Evolutionary conservation across 2,797 vertebrate genomes (phyloP).

Genomic region (Paramormyrops hopkinsi): DNA sequence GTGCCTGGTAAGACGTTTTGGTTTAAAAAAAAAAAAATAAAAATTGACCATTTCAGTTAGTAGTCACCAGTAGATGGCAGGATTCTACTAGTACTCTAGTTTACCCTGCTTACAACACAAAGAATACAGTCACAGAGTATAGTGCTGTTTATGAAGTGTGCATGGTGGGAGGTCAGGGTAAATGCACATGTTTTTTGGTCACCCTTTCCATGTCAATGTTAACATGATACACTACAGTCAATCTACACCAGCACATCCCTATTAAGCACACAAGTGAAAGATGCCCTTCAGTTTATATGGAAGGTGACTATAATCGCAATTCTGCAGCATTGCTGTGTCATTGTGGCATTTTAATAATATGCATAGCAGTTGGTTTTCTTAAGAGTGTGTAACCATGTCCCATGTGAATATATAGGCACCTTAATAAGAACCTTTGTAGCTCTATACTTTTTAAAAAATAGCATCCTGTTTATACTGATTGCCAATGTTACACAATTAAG

Average conservation of each 20-base stretch:
- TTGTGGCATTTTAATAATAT: neutral
- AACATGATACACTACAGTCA: neutral
- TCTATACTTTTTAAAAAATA: neutral
- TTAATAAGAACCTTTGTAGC: neutral
- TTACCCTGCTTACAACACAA: neutral
- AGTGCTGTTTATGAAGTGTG: neutral
- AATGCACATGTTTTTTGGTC: neutral
- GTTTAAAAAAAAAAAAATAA: neutral
- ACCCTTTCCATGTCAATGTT: neutral
- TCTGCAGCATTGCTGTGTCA: neutral
- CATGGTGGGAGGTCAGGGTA: neutral
- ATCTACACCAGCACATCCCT: neutral
- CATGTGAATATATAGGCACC: neutral
- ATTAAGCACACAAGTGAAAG: neutral
- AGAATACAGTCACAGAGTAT: neutral
- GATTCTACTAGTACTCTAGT: constrained; percentile 16
- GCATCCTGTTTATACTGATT: neutral
- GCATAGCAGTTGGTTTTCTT: neutral
- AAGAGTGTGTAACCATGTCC: neutral
- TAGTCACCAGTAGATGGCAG: constrained; percentile 44
- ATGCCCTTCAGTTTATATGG: neutral
- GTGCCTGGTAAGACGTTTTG: neutral
- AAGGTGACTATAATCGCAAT: neutral
- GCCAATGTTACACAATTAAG: neutral
- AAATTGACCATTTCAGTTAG: neutral